phyloP scores from a whole-genome alignment of 92 coral and sea anemone genomes.

The Virgularia gustaviana region DNA sequence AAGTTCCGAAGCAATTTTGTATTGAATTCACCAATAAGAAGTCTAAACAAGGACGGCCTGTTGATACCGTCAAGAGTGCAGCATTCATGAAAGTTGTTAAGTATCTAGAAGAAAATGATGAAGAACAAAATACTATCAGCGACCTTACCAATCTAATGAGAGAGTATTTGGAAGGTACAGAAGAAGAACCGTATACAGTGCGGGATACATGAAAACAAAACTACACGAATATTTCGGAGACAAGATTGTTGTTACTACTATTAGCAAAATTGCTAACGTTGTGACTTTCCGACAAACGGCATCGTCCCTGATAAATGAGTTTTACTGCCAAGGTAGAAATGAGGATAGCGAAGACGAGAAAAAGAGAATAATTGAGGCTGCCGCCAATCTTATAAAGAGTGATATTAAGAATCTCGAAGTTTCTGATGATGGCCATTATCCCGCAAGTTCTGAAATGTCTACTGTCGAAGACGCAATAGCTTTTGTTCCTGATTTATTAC shows the following conservation, averaged over 20 bases:
- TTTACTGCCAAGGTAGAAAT: constrained; percentile 28
- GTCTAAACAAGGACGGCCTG: constrained; percentile 42
- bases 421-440: neutral
- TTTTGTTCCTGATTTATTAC: constrained; percentile 6
- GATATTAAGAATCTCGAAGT: constrained; percentile 1
- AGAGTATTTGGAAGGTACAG: constrained; percentile 15
- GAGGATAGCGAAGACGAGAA: constrained; percentile 29
- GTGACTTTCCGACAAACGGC: constrained; percentile 49
- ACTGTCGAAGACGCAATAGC: neutral
- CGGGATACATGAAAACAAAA: constrained; percentile 46
- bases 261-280: constrained; percentile 31
- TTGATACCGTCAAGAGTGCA: constrained; percentile 30
- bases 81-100: constrained; percentile 47
- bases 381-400: constrained; percentile 29
- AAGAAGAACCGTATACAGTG: constrained; percentile 41
- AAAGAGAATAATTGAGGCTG: constrained; percentile 22
- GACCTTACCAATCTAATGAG: constrained; percentile 36
- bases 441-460: neutral
- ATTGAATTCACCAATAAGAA: neutral
- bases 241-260: constrained; percentile 33
- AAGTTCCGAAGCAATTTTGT: constrained; percentile 19
- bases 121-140: constrained; percentile 43
- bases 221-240: constrained; percentile 61
- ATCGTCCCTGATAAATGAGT: constrained; percentile 40
- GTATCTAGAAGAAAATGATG: constrained; percentile 52